A percentile compares a stretch with the other conserved stretches of the same genome.
These are phyloP conservation scores for Danio jaintianensis DNA, from an alignment of 2,797 vertebrate species.

Conservation along the genomic window DNA sequence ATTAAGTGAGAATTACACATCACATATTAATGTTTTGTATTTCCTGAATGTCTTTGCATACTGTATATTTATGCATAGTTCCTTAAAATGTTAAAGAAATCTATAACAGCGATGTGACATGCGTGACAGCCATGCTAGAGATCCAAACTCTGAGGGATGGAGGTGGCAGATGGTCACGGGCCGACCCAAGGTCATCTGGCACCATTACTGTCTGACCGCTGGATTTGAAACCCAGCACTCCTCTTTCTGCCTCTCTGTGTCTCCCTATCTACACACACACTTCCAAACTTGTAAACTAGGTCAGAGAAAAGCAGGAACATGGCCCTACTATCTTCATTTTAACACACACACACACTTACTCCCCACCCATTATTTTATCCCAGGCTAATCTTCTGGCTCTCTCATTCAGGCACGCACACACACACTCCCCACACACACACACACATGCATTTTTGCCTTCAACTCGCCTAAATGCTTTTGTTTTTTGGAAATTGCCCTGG, in stretches of 20 bases:
- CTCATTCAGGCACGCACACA: conserved; percentile 7
- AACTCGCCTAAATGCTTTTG: conserved; percentile 72
- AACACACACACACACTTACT: conserved; percentile 63
- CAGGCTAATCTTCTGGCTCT: conserved; percentile 39
- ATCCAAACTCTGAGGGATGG: conserved; percentile 81
- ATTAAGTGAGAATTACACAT: not conserved
- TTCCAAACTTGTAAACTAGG: conserved; percentile 69
- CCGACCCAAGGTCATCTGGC: conserved; percentile 84
- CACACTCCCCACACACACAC: conserved; percentile 14
- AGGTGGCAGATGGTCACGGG: conserved; percentile 83
- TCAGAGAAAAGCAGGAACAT: conserved; percentile 71
- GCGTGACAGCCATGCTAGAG: conserved; percentile 76
- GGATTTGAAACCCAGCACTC: conserved; percentile 78
- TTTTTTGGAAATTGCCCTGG: conserved; percentile 70
- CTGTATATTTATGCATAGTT: not conserved
- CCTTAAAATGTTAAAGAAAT: conserved; percentile 38
- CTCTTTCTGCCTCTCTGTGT: conserved; percentile 46
- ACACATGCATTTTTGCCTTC: conserved; percentile 51
- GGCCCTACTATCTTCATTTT: conserved; percentile 73
- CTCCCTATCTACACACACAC: conserved; percentile 49
- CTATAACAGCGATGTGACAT: conserved; percentile 76
- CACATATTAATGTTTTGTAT: conserved; percentile 51
- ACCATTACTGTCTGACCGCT: conserved; percentile 72
- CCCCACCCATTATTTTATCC: conserved; percentile 33
- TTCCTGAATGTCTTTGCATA: not conserved